Base-by-base conservation (phyloP, 2,113 vertebrate species). In the Gallinago paraguaiae region DNA sequence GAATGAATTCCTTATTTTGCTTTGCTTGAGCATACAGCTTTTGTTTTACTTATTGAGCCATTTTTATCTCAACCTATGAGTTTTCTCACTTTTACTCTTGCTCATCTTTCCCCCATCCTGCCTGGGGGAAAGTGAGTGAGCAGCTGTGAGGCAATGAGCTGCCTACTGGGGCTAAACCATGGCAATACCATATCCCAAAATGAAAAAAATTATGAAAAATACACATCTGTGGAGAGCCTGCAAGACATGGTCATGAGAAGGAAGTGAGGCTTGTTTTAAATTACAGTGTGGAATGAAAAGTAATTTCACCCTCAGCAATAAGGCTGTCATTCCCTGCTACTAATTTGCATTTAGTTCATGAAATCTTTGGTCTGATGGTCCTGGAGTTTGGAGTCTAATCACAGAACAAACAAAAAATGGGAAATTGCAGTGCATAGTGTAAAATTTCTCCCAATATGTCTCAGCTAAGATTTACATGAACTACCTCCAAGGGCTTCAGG, bases 331-430 rank as follows among this genome's bases (percentile, higher is more conserved):
- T 88, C 7, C 23, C 50, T 90, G 31, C 20, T 92, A 76, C 17
- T 74, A 86, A 86, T 86, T 67, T 71, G 46, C 46, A 83, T 74
- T 80, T 95, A 92, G 64, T 27, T 88, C 39, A 78, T 92, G 6
- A 93, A 93, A 70, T 69, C 4, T 85, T 85, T 59, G 45, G 30
- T 87, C 39, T 60, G 57, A 76, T 80, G 59, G 23, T 82, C 59
- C 50, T 56, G 35, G 18, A 75, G 60, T 48, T 65, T 86, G 28
- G 46, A 86, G 30, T 81, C 57, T 92, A 60, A 78, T 77, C 60
- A 86, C 43, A 78, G 60, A 88, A 50, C 50, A 83, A 88, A 70
- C 31, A 88, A 25, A 92, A 75, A 92, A 75, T 33, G 10, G 31
- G 31, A 92, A 93, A 74, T 19, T 68, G 23, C 41, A 63, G 22